These are phyloP conservation scores for Dorcus hopei DNA, from an alignment of 2,888 invertebrate genomes.

Conservation along the genomic window DNA sequence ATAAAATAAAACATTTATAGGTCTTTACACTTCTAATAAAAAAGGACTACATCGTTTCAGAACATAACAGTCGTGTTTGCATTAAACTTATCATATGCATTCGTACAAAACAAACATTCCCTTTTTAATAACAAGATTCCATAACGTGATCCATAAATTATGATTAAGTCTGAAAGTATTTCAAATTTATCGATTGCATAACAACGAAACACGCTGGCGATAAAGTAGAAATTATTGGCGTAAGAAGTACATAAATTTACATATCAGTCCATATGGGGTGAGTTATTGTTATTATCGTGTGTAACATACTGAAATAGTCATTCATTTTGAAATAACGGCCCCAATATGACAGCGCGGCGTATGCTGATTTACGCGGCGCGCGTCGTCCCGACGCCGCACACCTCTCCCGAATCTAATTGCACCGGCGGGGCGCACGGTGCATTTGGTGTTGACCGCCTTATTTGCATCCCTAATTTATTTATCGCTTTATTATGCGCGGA, in stretches of 20 bases:
- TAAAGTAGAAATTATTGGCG: slow-evolving; percentile 1
- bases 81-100: too few relatives aligned
- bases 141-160: neutral
- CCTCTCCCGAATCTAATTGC: neutral
- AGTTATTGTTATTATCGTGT: slow-evolving; percentile 9
- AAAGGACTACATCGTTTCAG: too few relatives aligned
- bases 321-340: slow-evolving; percentile 7
- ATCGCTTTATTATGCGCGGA: too few relatives aligned
- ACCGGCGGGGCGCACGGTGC: too few relatives aligned
- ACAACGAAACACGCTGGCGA: neutral
- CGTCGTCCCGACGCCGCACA: neutral
- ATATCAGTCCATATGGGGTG: slow-evolving; percentile 5
- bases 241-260: slow-evolving; percentile 4
- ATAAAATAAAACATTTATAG: too few relatives aligned
- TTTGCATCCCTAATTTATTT: too few relatives aligned
- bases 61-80: too few relatives aligned
- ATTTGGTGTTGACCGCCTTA: too few relatives aligned
- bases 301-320: slow-evolving; percentile 8
- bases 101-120: too few relatives aligned
- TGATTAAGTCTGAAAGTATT: neutral
- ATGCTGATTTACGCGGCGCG: neutral
- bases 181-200: neutral
- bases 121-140: too few relatives aligned
- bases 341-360: slow-evolving; percentile 7
- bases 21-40: too few relatives aligned